Conservation (phyloP, 1,140 invertebrate genomes). For the Eufriesea mexicana region DNA sequence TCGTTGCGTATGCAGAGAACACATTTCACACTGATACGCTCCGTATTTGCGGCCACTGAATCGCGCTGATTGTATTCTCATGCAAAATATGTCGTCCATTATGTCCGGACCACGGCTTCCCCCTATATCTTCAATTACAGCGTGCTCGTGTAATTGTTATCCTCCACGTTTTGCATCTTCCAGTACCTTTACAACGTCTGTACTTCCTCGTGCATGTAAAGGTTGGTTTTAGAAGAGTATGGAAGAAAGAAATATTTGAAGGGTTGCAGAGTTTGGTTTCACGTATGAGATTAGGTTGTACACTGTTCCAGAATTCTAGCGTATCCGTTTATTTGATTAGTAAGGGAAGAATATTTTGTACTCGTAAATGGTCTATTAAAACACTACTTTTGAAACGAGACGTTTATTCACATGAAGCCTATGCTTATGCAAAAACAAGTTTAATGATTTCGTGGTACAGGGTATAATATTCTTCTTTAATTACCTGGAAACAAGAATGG, state of each 20-base stretch:
- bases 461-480: too few relatives aligned
- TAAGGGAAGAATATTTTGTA: too few relatives aligned
- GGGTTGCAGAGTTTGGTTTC: too few relatives aligned
- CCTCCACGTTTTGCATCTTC: conserved; percentile 30
- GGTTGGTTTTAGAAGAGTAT: neutral
- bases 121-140: conserved; percentile 55
- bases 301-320: too few relatives aligned
- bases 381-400: too few relatives aligned
- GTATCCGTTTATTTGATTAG: too few relatives aligned
- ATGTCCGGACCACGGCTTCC: conserved; percentile 41
- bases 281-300: too few relatives aligned
- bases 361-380: too few relatives aligned
- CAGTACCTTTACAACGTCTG: neutral
- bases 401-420: too few relatives aligned
- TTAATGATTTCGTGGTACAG: too few relatives aligned
- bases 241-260: neutral
- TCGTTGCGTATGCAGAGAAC: conserved; percentile 55
- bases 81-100: conserved; percentile 70
- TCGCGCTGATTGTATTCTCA: conserved; percentile 76
- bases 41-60: conserved; percentile 68
- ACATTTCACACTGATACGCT: conserved; percentile 66
- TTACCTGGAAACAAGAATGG: too few relatives aligned
- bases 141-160: conserved; percentile 53
- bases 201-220: neutral
- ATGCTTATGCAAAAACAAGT: too few relatives aligned